phyloP scores from a whole-genome alignment of 30 jellyfish, hydroid and myxozoan species.

The Haliclystus octoradiatus region DNA sequence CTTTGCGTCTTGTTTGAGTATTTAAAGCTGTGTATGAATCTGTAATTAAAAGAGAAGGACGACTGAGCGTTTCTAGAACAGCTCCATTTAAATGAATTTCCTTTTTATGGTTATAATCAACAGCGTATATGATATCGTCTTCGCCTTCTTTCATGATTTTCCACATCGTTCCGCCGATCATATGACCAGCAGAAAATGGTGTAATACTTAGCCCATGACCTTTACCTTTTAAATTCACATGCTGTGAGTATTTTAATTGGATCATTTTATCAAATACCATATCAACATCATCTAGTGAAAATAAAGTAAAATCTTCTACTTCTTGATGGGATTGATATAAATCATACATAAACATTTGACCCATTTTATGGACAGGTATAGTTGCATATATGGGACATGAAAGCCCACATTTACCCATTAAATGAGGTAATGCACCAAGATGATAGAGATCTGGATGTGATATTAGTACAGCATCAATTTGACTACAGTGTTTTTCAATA shows the following conservation, averaged over 20 bases:
- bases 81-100: constrained; percentile 97
- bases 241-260: constrained; percentile 89
- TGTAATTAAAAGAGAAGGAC: constrained; percentile 90
- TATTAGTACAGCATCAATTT: constrained; percentile 84
- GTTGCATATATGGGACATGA: constrained; percentile 92
- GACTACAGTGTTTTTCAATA: constrained; percentile 59
- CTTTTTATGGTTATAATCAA: constrained; percentile 88
- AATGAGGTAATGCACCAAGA: constrained; percentile 95
- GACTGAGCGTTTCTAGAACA: constrained; percentile 82
- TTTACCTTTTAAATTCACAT: constrained; percentile 85
- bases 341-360: constrained; percentile 95
- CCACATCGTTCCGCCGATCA: constrained; percentile 99
- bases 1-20: constrained; percentile 76
- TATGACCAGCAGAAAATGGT: constrained; percentile 98
- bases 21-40: constrained; percentile 79
- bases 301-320: constrained; percentile 53
- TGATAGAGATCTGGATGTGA: constrained; percentile 93
- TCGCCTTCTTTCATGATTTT: constrained; percentile 98
- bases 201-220: constrained; percentile 98
- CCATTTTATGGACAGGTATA: constrained; percentile 95
- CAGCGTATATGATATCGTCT: constrained; percentile 96
- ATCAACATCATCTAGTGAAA: constrained; percentile 95
- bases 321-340: constrained; percentile 80
- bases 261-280: constrained; percentile 85
- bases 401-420: constrained; percentile 83